Base-by-base conservation (phyloP, 2,113 vertebrate species). In the Hippocampus guttulatus region DNA sequence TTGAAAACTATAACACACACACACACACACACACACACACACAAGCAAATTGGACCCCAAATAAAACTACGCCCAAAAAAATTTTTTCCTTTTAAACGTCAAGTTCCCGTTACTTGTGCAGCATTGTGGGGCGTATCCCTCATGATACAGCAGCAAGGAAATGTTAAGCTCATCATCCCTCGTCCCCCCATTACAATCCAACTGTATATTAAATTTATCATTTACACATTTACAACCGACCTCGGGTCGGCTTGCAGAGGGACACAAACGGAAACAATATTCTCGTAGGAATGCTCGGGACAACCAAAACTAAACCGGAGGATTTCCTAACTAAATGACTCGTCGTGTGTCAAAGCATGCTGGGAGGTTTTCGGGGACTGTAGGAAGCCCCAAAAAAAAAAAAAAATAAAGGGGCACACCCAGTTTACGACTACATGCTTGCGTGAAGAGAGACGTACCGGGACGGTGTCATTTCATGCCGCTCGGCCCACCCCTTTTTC, bases 151-250 rank as follows among this genome's bases (percentile, higher is more conserved):
- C 77, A 79, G 82, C 82, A 61, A 64, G 70, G 49, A 77, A 73
- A 63, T 74, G 33, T 76, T 70, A 3, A 51, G 27, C 52, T 57
- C 54, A 40, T 74, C 16, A 20, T 8, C 51, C 64, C 64, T 21
- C 20, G 45, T 51, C 14, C 23, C 30, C 61, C 61, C 4, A 10
- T 20, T 40, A 64, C 38, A 64, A 45, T 69, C 54, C 49, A 23
- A 74, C 70, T 25, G 75, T 81, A 74, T 57, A 81, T 81, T 75
- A 80, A 84, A 83, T 84, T 75, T 84, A 71, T 67, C 79, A 88
- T 89, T 89, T 88, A 89, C 86, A 90, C 75, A 88, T 90, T 84
- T 90, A 90, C 88, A 89, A 58, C 83, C 74, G 57, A 83, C 75
- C 72, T 79, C 47, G 70, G 74, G 78, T 54, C 57, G 51, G 78